Base-by-base conservation (phyloP, 37 sponge, comb jelly and placozoan species). In the Bolinopsis microptera region DNA sequence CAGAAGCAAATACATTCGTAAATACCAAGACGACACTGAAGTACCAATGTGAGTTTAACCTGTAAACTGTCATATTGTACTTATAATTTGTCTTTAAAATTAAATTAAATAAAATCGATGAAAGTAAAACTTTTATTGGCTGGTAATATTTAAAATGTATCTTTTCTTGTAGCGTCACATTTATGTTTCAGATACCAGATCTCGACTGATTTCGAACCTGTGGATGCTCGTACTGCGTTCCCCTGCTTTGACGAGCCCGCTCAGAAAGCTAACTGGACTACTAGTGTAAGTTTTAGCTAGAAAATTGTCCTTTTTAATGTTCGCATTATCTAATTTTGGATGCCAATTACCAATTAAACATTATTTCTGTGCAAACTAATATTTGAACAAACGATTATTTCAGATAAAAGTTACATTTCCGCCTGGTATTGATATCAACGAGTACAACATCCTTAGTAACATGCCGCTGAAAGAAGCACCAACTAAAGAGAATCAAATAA, bases 201-300 rank as follows among this genome's bases (percentile, higher is more conserved):
- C 9, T 95, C 97, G 21, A 98, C 99, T 30, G 97, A 98, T 93
- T 97, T 98, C 93, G 99, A 98, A 69, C 95, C 99, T 21, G 97
- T 97, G 5, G 96, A 96, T 95, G 99, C 99, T 25, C 82, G 99
- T 30, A 93, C 36, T 72, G 99, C 99, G 25, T 98, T 98, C 69
- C 99, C 97, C 25, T 98, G 99, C 94, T 97, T 98, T 93, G 99
- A 98, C 68, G 99, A 98, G 92, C 99, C 99, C 27, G 94, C 94
- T 9, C 72, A 97, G 92, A 98, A 98, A 93, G 97, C 99, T 8
- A 95, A 93, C 48, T 98, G 97, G 93, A 94, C 93, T 28, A 96
- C 96, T 13, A 34, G 76, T 8, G 94, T 98, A 41, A 93, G 86
- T 0, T 95, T 96, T 67, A 77, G 74, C n/a, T n/a, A 33, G 0